Conservation (phyloP, 2,113 vertebrate genomes). For the Stictonetta naevosa region DNA sequence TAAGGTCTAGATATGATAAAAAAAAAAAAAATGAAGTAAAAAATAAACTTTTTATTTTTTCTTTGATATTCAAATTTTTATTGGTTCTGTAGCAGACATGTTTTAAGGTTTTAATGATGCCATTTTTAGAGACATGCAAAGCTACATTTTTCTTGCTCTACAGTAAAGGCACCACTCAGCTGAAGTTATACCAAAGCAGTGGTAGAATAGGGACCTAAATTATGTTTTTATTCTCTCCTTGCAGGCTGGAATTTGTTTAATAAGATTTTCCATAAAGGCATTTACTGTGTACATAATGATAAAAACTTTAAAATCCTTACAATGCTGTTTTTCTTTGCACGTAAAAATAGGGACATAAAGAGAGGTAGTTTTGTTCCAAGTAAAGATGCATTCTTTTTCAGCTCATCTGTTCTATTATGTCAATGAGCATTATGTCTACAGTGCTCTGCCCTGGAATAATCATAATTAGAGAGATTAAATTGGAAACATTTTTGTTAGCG, state of each 20-base stretch:
- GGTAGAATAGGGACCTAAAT: not conserved
- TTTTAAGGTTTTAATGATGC: not conserved
- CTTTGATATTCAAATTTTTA: not conserved
- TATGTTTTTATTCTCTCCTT: not conserved
- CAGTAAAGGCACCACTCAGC: not conserved
- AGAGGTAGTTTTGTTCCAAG: not conserved
- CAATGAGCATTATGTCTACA: not conserved
- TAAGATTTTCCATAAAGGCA: not conserved
- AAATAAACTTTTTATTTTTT: not conserved
- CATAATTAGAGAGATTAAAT: slow-evolving; percentile 26
- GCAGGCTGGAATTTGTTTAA: not conserved
- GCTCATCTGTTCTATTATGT: not conserved
- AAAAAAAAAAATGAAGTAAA: not conserved
- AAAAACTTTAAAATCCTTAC: not conserved
- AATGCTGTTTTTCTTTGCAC: not conserved
- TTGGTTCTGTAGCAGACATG: not conserved
- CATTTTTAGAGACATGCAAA: not conserved
- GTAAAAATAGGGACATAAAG: slow-evolving; percentile 9
- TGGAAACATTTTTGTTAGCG: not conserved
- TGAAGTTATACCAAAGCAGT: not conserved
- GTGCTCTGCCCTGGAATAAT: slow-evolving; percentile 5
- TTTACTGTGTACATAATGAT: not conserved
- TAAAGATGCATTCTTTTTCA: not conserved
- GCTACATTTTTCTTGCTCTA: not conserved
- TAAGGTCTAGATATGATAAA: not conserved